Conservation (phyloP, 2,888 invertebrate genomes). For the Miltochrista miniata region DNA sequence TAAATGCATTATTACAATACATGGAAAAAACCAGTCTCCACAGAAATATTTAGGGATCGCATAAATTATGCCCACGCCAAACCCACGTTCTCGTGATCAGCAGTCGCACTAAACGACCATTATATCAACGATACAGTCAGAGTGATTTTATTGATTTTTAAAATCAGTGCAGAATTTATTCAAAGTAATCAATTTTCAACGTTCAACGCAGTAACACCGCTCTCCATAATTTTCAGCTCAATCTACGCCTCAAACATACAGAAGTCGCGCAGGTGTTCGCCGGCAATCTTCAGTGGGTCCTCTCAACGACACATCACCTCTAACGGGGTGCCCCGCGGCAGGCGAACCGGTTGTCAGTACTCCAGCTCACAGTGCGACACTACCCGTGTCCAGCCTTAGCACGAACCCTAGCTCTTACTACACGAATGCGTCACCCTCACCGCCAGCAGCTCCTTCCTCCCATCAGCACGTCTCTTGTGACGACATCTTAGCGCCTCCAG, state of each 20-base stretch:
- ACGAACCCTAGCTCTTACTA: conserved; percentile 84
- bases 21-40: too few relatives aligned
- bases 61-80: too few relatives aligned
- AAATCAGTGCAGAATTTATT: too few relatives aligned
- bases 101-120: too few relatives aligned
- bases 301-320: conserved; percentile 80
- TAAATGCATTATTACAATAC: too few relatives aligned
- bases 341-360: conserved; percentile 74
- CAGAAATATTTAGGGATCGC: too few relatives aligned
- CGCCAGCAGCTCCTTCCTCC: conserved; percentile 70
- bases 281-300: conserved; percentile 86
- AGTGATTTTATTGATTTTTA: too few relatives aligned
- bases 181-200: too few relatives aligned
- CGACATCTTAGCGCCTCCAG: conserved; percentile 71
- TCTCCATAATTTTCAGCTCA: conserved; percentile 76
- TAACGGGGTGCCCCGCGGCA: conserved; percentile 63
- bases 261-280: conserved; percentile 83
- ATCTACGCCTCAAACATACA: conserved; percentile 85
- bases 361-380: conserved; percentile 74
- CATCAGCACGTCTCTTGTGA: conserved; percentile 76
- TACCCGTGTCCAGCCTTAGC: conserved; percentile 82
- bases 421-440: conserved; percentile 85
- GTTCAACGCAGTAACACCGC: not conserved
- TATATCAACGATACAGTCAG: too few relatives aligned
- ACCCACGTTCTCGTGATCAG: too few relatives aligned